Percentiles rank a stretch among this genome's conserved stretches.
phyloP scores from a whole-genome alignment of 30 jellyfish, hydroid and myxozoan genomes.

The Hydractinia symbiolongicarpus region DNA sequence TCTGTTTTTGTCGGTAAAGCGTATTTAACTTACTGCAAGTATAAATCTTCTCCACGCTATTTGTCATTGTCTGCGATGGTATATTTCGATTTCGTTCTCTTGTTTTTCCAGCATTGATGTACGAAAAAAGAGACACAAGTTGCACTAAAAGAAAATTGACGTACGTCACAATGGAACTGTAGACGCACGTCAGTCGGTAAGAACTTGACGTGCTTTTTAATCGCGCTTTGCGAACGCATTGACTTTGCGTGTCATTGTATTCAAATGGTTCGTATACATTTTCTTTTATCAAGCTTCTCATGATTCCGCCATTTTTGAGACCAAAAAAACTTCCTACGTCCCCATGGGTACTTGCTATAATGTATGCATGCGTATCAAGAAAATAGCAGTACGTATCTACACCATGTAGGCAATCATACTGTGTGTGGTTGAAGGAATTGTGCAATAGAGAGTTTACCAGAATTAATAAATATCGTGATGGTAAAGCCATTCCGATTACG shows the following conservation, averaged over 20 bases:
- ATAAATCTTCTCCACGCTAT: no score
- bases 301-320: constrained; percentile 41
- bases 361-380: constrained; percentile 65
- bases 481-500: constrained; percentile 10
- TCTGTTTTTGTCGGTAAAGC: no score
- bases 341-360: constrained; percentile 49
- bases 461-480: not conserved
- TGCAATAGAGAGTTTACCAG: not conserved
- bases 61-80: no score
- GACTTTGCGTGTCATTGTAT: constrained; percentile 56
- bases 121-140: no score
- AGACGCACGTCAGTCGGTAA: no score
- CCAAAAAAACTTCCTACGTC: constrained; percentile 62
- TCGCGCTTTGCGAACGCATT: constrained; percentile 26
- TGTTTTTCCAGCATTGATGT: no score
- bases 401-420: not conserved
- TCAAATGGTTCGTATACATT: not conserved
- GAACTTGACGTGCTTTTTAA: no score
- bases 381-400: constrained; percentile 26
- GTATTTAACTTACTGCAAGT: no score
- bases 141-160: no score
- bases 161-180: no score
- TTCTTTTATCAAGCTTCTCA: constrained; percentile 16
- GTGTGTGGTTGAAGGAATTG: not conserved
- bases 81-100: no score